Evolutionary conservation across 2,888 invertebrate species (phyloP), one percentile per base, ranked within the genome.

Genomic region (Cerastis leucographa): DNA sequence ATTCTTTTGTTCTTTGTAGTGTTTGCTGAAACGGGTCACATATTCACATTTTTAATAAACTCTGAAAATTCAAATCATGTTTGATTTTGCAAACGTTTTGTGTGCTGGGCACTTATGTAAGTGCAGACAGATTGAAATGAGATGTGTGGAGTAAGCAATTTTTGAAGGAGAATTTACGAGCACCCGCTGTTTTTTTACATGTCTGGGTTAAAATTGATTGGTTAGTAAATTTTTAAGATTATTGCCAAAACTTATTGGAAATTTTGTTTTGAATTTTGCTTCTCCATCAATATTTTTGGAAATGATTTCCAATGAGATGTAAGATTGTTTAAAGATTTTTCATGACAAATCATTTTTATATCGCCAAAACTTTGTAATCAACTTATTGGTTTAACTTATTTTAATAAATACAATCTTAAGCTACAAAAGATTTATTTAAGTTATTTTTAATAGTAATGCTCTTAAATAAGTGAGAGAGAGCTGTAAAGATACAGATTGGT

Each of bases 1-100:
- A 54, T 64, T 81, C 79, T 69, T 76, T 81, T 82, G 81, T 87
- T 89, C 82, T 78, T 76, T 84, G 73, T 76, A 74, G 76, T 85
- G 81, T 88, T 86, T 88, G 86, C 76, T 81, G 73, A 79, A 68
- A 71, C 22, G 46, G 65, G 25, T 56, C 74, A 83, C 66, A 74
- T 69, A 62, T 25, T 82, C 71, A 56, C 42, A 0, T 29, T 69
- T 78, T 66, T 71, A 84, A 79, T 79, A 79, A 70, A 78, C 46
- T 66, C 40, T 19, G 66, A 42, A 61, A 62, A 71, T 42, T 70
- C 71, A n/a, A 79, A 70, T 79, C 7, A 42, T 62, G 67, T 80
- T 56, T 49, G 35, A 49, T 84, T 79, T 56, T 49, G 71, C 68
- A 11, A 25, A 78, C 79, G 84, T 80, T 80, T 78, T 83, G 44